Evolutionary conservation across 2,888 invertebrate species (phyloP).

Genomic region (Scelioninae gen. 1): DNA sequence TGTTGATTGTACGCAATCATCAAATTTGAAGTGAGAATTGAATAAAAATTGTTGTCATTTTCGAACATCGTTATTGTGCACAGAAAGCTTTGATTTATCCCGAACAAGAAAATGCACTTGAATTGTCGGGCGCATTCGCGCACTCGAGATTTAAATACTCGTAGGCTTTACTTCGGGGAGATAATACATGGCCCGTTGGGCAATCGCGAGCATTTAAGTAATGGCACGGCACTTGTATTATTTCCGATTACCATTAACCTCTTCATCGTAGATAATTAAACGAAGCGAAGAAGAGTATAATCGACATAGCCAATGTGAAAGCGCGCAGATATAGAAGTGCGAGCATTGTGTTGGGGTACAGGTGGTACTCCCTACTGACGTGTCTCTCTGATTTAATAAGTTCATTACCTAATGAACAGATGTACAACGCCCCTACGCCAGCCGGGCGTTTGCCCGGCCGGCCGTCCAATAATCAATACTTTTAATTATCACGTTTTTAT

Average conservation of each 20-base stretch:
- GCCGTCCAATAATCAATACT: slow-evolving; percentile 83
- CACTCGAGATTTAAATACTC: slow-evolving; percentile 26
- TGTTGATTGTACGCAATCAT: neutral
- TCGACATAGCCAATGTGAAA: slow-evolving; percentile 27
- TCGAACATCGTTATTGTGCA: neutral
- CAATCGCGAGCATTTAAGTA: slow-evolving; percentile 54
- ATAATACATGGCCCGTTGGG: slow-evolving; percentile 48
- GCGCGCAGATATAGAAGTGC: slow-evolving; percentile 1
- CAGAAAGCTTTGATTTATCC: slow-evolving; percentile 11
- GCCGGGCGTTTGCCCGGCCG: slow-evolving; percentile 11
- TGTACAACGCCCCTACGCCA: slow-evolving; percentile 74
- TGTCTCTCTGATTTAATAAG: slow-evolving; percentile 82
- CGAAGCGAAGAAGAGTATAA: slow-evolving; percentile 70
- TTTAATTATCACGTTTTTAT: slow-evolving; percentile 82
- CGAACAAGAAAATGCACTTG: slow-evolving; percentile 17
- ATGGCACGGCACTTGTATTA: slow-evolving; percentile 63
- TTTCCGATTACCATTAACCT: slow-evolving; percentile 78
- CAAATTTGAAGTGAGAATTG: neutral
- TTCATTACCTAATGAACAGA: slow-evolving; percentile 83
- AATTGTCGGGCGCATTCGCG: slow-evolving; percentile 16
- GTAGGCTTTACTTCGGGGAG: slow-evolving; percentile 23
- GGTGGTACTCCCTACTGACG: slow-evolving; percentile 71
- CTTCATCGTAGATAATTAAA: slow-evolving; percentile 76
- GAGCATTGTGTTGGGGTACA: slow-evolving; percentile 63
- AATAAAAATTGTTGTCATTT: neutral